phyloP scores from a whole-genome alignment of 2,888 invertebrate genomes.

The Lithophane semibrunnea region DNA sequence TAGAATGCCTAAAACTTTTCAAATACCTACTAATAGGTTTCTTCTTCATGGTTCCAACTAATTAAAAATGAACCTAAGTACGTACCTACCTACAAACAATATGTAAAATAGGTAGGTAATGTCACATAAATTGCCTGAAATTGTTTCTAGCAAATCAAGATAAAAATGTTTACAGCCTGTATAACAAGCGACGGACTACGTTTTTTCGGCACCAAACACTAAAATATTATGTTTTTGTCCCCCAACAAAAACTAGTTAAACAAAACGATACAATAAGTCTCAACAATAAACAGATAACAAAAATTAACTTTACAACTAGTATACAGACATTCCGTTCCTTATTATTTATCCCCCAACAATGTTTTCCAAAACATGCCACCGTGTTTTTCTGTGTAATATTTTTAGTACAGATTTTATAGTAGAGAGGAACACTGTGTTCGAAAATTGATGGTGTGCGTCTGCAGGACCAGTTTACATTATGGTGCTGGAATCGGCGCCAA shows the following conservation, averaged over 20 bases:
- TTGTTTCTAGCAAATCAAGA: constrained; percentile 44
- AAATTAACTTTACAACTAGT: constrained; percentile 73
- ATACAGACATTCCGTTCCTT: constrained; percentile 60
- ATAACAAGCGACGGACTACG: constrained; percentile 46
- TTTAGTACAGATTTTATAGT: constrained; percentile 32
- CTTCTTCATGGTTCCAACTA: not conserved
- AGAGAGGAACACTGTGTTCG: constrained; percentile 56
- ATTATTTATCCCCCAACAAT: constrained; percentile 59
- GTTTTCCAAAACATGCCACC: constrained; percentile 62
- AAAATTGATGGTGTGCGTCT: constrained; percentile 64
- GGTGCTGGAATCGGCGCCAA: constrained; percentile 83
- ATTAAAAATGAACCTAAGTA: not conserved
- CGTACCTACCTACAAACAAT: not conserved
- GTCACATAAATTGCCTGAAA: constrained; percentile 23
- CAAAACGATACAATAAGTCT: constrained; percentile 88
- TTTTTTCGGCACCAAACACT: constrained; percentile 58
- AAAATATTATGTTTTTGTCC: constrained; percentile 64
- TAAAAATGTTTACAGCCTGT: constrained; percentile 50
- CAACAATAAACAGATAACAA: constrained; percentile 75
- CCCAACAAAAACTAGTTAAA: constrained; percentile 80
- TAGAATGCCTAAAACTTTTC: not conserved
- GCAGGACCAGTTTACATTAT: constrained; percentile 74
- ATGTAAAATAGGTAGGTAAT: not conserved
- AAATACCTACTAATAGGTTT: not conserved
- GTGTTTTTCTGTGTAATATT: constrained; percentile 49